Percentiles rank a stretch among this genome's conserved stretches.
These are phyloP conservation scores for Synanthedon andrenaeformis DNA, from an alignment of 2,888 invertebrate genomes.

Conservation along the genomic window DNA sequence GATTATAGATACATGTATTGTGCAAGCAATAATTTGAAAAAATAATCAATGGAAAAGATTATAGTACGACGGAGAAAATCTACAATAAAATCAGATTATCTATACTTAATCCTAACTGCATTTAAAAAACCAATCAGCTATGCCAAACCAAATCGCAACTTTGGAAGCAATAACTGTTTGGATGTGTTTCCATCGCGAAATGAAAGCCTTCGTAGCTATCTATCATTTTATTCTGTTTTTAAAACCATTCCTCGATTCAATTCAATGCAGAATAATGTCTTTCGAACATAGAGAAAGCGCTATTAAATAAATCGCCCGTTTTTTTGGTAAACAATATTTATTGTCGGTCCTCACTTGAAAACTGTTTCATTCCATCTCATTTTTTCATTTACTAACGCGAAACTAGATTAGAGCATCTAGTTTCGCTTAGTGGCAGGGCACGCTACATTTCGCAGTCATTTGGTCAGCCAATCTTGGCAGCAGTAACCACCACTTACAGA, in stretches of 20 bases:
- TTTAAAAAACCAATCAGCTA: neutral
- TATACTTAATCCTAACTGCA: neutral
- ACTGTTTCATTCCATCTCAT: neutral
- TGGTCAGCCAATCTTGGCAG: too few relatives aligned
- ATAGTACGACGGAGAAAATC: too few relatives aligned
- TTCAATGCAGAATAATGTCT: slow-evolving; percentile 40
- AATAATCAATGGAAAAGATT: too few relatives aligned
- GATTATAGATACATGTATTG: too few relatives aligned
- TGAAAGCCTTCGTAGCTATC: neutral
- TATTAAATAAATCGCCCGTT: slow-evolving; percentile 21
- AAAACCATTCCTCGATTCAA: slow-evolving; percentile 12
- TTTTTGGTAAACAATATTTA: neutral
- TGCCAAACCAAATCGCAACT: neutral
- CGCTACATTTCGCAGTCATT: too few relatives aligned
- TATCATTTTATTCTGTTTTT: slow-evolving; percentile 11
- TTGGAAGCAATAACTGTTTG: neutral
- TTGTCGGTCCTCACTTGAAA: slow-evolving; percentile 13
- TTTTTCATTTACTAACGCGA: neutral
- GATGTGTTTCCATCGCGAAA: neutral
- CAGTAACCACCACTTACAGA: too few relatives aligned
- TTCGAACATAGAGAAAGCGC: slow-evolving; percentile 26
- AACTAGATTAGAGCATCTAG: too few relatives aligned
- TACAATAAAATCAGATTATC: too few relatives aligned
- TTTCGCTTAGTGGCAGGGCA: too few relatives aligned
- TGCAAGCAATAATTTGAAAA: too few relatives aligned